phyloP scores from a whole-genome alignment of 1,140 invertebrate species.

The Andrena cerasifolii region DNA sequence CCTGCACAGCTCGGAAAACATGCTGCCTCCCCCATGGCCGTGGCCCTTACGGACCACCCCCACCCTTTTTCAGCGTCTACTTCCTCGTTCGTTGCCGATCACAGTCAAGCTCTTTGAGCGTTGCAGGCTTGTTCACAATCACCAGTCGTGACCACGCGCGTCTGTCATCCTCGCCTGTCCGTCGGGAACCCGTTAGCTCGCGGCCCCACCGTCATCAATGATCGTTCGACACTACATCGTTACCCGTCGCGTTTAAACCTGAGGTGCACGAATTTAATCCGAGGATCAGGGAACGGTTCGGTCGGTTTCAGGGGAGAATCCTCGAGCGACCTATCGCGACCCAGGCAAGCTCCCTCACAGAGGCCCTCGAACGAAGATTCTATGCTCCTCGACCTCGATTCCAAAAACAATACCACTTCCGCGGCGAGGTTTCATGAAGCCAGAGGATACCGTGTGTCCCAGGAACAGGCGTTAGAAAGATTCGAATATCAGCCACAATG shows the following conservation, averaged over 20 bases:
- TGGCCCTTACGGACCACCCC: slow-evolving; percentile 74
- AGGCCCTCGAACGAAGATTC: not conserved
- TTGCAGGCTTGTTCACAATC: not conserved
- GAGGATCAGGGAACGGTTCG: slow-evolving; percentile 20
- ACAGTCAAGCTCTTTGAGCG: slow-evolving; percentile 6
- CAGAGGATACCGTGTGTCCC: no score
- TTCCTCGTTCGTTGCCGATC: slow-evolving; percentile 4
- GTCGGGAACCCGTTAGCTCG: slow-evolving; percentile 22
- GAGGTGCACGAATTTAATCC: not conserved
- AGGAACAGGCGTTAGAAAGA: not conserved
- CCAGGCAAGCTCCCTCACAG: not conserved
- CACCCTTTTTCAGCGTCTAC: slow-evolving; percentile 21
- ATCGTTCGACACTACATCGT: slow-evolving; percentile 32
- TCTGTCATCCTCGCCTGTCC: slow-evolving; percentile 8
- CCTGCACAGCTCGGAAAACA: slow-evolving; percentile 86
- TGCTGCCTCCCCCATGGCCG: slow-evolving; percentile 82
- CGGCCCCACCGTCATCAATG: slow-evolving; percentile 4
- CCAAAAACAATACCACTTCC: not conserved
- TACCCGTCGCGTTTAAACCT: slow-evolving; percentile 16
- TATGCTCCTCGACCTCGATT: not conserved
- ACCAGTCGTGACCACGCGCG: slow-evolving; percentile 27
- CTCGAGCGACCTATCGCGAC: slow-evolving; percentile 6
- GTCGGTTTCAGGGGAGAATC: not conserved
- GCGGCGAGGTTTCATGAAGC: no score
- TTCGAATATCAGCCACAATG: not conserved